Base-by-base conservation (phyloP, 2,888 invertebrate species). In the Neoaliturus tenellus region DNA sequence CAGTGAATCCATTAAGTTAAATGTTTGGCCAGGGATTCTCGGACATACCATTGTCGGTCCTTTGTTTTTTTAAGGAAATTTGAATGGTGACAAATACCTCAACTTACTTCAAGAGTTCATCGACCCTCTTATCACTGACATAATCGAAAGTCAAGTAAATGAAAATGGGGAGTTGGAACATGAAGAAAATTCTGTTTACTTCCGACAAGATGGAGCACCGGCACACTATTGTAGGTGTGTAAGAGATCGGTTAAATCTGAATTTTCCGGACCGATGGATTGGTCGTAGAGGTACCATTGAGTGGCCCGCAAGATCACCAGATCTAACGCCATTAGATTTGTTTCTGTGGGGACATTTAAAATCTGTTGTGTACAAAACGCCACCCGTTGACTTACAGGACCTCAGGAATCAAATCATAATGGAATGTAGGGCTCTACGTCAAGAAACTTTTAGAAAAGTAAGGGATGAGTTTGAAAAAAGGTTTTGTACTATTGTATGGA, bases 1-100 rank as follows among this genome's bases (percentile, higher is more conserved):
- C 39, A 41, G 39, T 41, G 73, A 73, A 35, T 10, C n/a, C 23
- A 73, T 39, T 12, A 73, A 73, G 44, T 41, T 69, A 6, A 69
- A 69, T 23, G 31, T 6, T 51, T 51, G 51, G 51, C 10, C 51
- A 51, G 51, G 51, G 51, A 51, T 51, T 51, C 17, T 51, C 17
- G 51, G 51, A 51, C 4, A 51, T n/a, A 51, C 51, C 20, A 51
- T 51, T 51, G 51, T 51, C n/a, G 51, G 6, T 51, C 51, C 51
- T n/a, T 51, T 17, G n/a, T 17, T 51, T n/a, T 51, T 51, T 51
- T 8, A 51, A 51, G 51, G 51, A 51, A 51, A n/a, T 55, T 51
- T 51, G 51, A 51, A 12, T 51, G 51, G 51, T 4, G 51, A 51
- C 51, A 51, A 6, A 51, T n/a, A 51, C 20, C 51, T 51, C 14